A percentile compares a stretch with the other conserved stretches of the same genome.
Evolutionary conservation across 2,113 vertebrate genomes (phyloP).

Genomic region (Progne subis): DNA sequence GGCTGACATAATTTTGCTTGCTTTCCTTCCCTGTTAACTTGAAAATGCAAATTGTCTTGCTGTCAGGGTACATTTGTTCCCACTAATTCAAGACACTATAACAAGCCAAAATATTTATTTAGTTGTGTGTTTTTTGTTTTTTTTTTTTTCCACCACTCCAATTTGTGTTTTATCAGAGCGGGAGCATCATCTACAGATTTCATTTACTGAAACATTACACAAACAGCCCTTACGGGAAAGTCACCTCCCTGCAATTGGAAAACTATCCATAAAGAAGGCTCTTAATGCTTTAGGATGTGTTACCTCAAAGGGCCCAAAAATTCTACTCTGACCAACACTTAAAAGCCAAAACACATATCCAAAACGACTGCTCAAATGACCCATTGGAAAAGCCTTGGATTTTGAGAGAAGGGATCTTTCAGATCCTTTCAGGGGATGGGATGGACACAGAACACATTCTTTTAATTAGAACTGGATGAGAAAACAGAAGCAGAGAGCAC

Average conservation of each 20-base stretch:
- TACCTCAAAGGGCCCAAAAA: background rate
- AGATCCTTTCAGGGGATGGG: background rate
- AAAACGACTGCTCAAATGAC: background rate
- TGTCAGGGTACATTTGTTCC: conserved; percentile 40
- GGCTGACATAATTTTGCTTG: conserved; percentile 45
- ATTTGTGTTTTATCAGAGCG: conserved; percentile 37
- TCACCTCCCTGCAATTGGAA: conserved; percentile 11
- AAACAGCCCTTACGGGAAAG: conserved; percentile 36
- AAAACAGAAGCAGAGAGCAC: background rate
- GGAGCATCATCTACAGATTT: background rate
- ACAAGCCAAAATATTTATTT: conserved; percentile 56
- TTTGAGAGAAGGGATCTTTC: background rate
- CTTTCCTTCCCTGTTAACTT: conserved; percentile 30
- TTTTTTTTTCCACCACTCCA: background rate
- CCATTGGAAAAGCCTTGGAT: background rate
- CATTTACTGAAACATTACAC: conserved; percentile 32
- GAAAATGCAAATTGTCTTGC: conserved; percentile 38
- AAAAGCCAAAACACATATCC: background rate
- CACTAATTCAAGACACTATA: conserved; percentile 28
- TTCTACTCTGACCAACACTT: background rate
- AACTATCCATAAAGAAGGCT: background rate
- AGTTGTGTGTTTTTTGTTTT: no score
- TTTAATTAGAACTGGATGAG: background rate
- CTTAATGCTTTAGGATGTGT: background rate
- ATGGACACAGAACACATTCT: background rate